Percentiles rank a stretch among this genome's conserved stretches.
Evolutionary conservation across 2,797 vertebrate species (phyloP).

Genomic region (Clarias laeviceps): DNA sequence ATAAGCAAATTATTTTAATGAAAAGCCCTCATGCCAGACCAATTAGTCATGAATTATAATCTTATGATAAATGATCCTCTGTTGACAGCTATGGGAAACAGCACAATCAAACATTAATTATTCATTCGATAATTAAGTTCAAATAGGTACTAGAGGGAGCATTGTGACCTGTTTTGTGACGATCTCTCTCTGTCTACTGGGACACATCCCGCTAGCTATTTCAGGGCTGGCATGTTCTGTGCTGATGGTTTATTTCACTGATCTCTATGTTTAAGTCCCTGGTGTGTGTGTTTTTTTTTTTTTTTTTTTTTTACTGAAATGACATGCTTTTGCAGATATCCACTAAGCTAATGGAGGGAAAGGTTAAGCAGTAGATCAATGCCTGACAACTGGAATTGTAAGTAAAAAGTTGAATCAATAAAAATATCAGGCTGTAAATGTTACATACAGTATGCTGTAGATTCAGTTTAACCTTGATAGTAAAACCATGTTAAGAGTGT

Average conservation of each 20-base stretch:
- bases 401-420: neutral
- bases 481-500: neutral
- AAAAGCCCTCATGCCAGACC: conserved; percentile 78
- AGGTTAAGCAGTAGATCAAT: neutral
- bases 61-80: conserved; percentile 81
- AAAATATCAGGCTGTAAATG: neutral
- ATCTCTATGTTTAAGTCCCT: neutral
- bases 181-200: conserved; percentile 29
- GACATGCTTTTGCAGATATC: neutral
- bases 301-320: conserved; percentile 10
- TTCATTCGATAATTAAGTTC: conserved; percentile 83
- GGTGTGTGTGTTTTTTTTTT: neutral
- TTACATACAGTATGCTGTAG: neutral
- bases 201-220: conserved; percentile 48
- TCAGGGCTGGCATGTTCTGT: conserved; percentile 29
- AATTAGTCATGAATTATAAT: conserved; percentile 85
- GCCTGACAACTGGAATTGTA: neutral
- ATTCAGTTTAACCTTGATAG: neutral
- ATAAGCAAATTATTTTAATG: conserved; percentile 81
- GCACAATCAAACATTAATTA: conserved; percentile 84
- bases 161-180: conserved; percentile 49
- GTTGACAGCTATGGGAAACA: conserved; percentile 79
- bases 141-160: conserved; percentile 68
- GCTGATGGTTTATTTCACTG: conserved; percentile 33
- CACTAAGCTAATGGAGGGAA: neutral